These are phyloP conservation scores for Colaptes auratus DNA, from an alignment of 2,113 vertebrate species.

Conservation along the genomic window DNA sequence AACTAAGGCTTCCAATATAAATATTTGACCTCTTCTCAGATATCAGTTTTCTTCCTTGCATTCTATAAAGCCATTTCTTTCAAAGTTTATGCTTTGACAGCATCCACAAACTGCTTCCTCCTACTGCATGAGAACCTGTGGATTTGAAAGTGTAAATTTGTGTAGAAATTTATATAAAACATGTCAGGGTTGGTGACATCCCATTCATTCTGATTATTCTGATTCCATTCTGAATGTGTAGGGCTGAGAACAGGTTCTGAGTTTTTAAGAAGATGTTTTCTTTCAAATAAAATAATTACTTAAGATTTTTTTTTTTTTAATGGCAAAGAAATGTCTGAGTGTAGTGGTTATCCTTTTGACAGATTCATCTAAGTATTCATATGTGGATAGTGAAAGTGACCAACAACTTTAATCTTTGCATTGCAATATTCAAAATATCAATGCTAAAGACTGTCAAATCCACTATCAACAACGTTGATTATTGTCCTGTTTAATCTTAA, in stretches of 20 bases:
- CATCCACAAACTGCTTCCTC: not conserved
- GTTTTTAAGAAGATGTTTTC: not conserved
- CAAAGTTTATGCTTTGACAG: not conserved
- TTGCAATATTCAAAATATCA: not conserved
- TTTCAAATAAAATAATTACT: not conserved
- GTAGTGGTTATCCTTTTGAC: not conserved
- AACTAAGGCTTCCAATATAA: not conserved
- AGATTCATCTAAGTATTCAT: not conserved
- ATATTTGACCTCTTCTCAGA: not conserved
- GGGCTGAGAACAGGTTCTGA: not conserved
- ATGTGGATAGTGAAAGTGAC: not conserved
- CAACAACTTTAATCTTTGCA: not conserved
- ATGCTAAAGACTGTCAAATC: not conserved
- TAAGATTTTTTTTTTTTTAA: not conserved
- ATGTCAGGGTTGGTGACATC: not conserved
- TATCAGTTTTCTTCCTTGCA: not conserved
- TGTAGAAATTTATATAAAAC: not conserved
- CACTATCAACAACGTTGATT: not conserved
- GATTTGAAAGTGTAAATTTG: not conserved
- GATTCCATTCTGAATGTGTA: not conserved
- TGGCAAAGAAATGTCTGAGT: not conserved
- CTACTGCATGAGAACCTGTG: not conserved
- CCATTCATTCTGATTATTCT: not conserved
- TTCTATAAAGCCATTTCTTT: not conserved
- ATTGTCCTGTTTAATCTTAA: not conserved